Base-by-base conservation (phyloP, 2,888 invertebrate genomes). In the Bhutanitis thaidina region DNA sequence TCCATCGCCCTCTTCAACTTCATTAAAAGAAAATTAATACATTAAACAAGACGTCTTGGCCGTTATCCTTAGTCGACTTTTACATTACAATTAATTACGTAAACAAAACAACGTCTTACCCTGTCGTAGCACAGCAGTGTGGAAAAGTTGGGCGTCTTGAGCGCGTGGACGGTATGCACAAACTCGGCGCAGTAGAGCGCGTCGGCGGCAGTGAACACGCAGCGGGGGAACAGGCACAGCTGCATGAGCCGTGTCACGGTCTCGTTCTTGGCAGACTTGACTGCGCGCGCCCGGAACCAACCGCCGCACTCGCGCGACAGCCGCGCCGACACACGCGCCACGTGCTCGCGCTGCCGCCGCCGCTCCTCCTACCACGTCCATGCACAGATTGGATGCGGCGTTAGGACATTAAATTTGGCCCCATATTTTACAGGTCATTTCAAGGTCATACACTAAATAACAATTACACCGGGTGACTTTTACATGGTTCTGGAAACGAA, bases 161-260 rank as follows among this genome's bases (percentile, higher is more conserved):
- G 90, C 67, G 94, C 94, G 85, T 99, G 99, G 63, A 99, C 95
- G 7, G 97, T 95, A 74, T 98, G 96, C 53, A 99, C 96, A 83
- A 99, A 99, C 90, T 98, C 96, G 0, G 99, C 98, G 86, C 98
- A 98, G 87, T 96, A 99, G 50, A 98, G 92, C 29, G 99, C 98
- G 90, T 99, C 99, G 44, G 95, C 93, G 43, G 98, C 96, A 14
- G 99, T 98, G 88, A 98, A 98, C 55, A 97, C 96, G 84, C 98
- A 98, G 65, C 99, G 93, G 16, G 99, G 99, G 83, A 99, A 98
- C 59, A 99, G 90, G 81, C 99, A 99, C 52, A 97, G 90, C 85
- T 99, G 98, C 71, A 99, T 91, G 78, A 99, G 97, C 65, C 98
- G 95, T 25, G 98, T 98, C 51, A 98, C 97, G 0, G 97, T 97